Conservation (phyloP, 2,113 vertebrate genomes). For the Oryctolagus cuniculus region DNA sequence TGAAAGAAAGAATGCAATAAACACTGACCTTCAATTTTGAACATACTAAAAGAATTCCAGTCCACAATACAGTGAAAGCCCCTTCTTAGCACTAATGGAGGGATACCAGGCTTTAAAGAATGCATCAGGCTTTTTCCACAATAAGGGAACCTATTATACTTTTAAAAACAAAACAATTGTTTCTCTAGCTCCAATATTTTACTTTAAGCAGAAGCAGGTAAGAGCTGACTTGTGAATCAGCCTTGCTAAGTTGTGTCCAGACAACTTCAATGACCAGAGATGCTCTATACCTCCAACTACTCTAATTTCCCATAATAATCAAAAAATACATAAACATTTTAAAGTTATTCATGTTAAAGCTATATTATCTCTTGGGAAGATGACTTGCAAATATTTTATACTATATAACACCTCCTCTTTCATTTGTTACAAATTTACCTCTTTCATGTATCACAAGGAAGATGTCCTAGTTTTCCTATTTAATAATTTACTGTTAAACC, state of each 20-base stretch:
- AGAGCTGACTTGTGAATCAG: background rate
- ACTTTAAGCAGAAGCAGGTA: background rate
- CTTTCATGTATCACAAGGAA: background rate
- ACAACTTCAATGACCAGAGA: background rate
- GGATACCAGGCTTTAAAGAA: background rate
- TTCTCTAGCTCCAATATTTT: background rate
- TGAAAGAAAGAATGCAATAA: conserved; percentile 58
- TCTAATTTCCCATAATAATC: conserved; percentile 4
- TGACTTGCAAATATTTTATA: conserved; percentile 29
- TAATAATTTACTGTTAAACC: background rate
- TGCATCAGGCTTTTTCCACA: background rate
- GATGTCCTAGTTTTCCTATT: background rate
- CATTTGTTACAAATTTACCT: conserved; percentile 40
- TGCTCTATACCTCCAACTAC: background rate
- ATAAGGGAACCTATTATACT: background rate
- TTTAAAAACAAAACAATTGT: background rate
- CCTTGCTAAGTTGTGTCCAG: background rate
- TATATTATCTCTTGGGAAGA: background rate
- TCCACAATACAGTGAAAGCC: background rate
- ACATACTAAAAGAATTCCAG: conserved; percentile 50
- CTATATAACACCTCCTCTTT: background rate
- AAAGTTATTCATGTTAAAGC: background rate
- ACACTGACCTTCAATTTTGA: background rate
- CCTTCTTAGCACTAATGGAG: background rate
- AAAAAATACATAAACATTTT: background rate